Percentiles rank a stretch among this genome's conserved stretches.
These are phyloP conservation scores for Limanda limanda DNA, from an alignment of 2,113 vertebrate genomes.

Conservation along the genomic window DNA sequence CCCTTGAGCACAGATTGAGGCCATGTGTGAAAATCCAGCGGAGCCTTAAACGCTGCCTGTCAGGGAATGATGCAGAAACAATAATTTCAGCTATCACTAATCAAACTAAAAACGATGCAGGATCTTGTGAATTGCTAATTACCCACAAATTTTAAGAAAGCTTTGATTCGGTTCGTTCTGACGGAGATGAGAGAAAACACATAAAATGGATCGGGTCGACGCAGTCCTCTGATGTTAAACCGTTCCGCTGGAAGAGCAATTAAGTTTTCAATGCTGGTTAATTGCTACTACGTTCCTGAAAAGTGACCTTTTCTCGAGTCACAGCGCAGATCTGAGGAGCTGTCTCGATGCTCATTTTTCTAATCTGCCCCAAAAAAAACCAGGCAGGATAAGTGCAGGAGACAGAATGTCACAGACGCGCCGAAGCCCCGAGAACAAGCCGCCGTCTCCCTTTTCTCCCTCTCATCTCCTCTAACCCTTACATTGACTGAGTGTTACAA, in stretches of 20 bases:
- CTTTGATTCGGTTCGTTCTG: slow-evolving; percentile 35
- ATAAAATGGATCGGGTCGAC: slow-evolving; percentile 18
- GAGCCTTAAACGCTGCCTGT: slow-evolving; percentile 1
- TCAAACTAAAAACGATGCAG: slow-evolving; percentile 33
- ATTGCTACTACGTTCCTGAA: slow-evolving; percentile 57
- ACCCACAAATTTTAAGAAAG: neutral
- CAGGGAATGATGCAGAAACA: slow-evolving; percentile 38
- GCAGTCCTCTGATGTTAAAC: slow-evolving; percentile 56
- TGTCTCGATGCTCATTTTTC: slow-evolving; percentile 27
- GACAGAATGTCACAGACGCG: slow-evolving; percentile 66
- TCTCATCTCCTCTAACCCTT: slow-evolving; percentile 38
- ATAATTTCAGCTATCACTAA: slow-evolving; percentile 34
- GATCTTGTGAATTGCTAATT: slow-evolving; percentile 2
- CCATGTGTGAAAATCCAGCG: slow-evolving; percentile 25
- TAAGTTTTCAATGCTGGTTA: slow-evolving; percentile 57
- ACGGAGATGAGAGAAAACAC: slow-evolving; percentile 55
- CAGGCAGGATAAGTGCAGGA: slow-evolving; percentile 50
- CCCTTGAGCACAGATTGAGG: slow-evolving; percentile 51
- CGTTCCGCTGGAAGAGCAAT: slow-evolving; percentile 58
- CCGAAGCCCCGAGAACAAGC: slow-evolving; percentile 17
- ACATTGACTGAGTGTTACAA: slow-evolving; percentile 53
- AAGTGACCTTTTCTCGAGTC: slow-evolving; percentile 56
- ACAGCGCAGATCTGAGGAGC: slow-evolving; percentile 56
- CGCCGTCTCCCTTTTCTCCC: slow-evolving; percentile 28
- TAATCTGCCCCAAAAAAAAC: slow-evolving; percentile 19